Evolutionary conservation across 1,140 invertebrate species (phyloP).

Genomic region (Trinorchestia longiramus): DNA sequence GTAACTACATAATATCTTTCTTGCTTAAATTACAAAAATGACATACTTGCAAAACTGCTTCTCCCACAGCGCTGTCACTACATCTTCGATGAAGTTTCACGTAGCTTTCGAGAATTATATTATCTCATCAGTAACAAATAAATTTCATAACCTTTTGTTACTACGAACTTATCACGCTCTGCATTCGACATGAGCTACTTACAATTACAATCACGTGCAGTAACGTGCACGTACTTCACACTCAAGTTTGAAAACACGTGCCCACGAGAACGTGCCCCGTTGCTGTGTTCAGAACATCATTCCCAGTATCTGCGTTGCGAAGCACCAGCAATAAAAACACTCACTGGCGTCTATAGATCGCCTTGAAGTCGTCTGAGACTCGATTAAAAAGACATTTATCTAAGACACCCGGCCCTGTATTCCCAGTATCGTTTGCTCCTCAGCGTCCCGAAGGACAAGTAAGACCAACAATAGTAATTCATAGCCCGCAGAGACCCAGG

Average conservation of each 20-base stretch:
- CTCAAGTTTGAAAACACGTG: background rate
- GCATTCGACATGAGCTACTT: background rate
- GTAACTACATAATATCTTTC: no score
- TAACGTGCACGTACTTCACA: background rate
- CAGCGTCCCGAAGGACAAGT: background rate
- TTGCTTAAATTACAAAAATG: no score
- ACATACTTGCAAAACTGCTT: no score
- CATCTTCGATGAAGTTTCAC: no score
- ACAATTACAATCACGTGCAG: background rate
- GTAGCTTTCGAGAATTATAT: no score
- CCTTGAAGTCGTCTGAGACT: background rate
- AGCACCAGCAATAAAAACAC: background rate
- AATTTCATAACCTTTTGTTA: no score
- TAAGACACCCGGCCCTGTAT: background rate
- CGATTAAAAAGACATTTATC: conserved; percentile 2
- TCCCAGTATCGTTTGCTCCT: background rate
- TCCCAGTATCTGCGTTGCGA: no score
- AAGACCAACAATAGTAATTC: background rate
- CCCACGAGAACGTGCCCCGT: background rate
- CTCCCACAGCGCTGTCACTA: no score
- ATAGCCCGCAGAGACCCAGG: background rate
- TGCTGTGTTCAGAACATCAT: background rate
- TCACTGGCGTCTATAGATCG: background rate
- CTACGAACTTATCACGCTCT: background rate
- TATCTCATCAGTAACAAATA: no score